A percentile compares a stretch with the other conserved stretches of the same genome.
These are phyloP conservation scores for Poecilus cupreus DNA, from an alignment of 2,888 invertebrate species.

Conservation along the genomic window DNA sequence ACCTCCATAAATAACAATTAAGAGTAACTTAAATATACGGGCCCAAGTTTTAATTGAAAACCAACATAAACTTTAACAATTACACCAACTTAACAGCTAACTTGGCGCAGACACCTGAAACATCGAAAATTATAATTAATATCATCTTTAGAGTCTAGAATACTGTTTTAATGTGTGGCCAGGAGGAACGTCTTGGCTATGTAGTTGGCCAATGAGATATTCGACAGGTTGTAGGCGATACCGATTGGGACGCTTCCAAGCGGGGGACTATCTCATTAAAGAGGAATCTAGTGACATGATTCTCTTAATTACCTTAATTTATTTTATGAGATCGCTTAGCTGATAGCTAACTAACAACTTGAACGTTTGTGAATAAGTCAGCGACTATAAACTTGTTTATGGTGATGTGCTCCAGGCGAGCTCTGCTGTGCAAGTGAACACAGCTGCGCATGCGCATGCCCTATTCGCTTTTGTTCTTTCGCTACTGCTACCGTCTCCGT, in stretches of 20 bases:
- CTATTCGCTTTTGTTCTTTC: slow-evolving; percentile 42
- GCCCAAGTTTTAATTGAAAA: slow-evolving; percentile 57
- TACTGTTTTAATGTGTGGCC: slow-evolving; percentile 57
- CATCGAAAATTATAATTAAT: slow-evolving; percentile 58
- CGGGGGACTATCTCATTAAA: slow-evolving; percentile 72
- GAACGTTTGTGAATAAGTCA: slow-evolving; percentile 70
- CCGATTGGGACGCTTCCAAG: slow-evolving; percentile 47
- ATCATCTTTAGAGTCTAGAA: slow-evolving; percentile 48
- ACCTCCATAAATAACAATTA: slow-evolving; percentile 56
- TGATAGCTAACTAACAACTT: slow-evolving; percentile 69
- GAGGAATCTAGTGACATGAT: slow-evolving; percentile 72
- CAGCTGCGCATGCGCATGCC: background rate
- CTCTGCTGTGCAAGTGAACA: slow-evolving; percentile 16
- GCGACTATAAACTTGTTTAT: slow-evolving; percentile 69
- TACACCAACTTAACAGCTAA: slow-evolving; percentile 46
- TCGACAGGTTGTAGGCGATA: background rate
- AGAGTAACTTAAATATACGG: slow-evolving; percentile 55
- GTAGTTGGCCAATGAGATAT: slow-evolving; percentile 4
- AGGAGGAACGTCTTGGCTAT: slow-evolving; percentile 13
- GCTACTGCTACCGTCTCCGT: slow-evolving; percentile 25
- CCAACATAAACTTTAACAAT: slow-evolving; percentile 58
- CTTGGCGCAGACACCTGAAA: slow-evolving; percentile 52
- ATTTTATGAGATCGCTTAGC: slow-evolving; percentile 71
- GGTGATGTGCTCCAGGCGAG: slow-evolving; percentile 18
- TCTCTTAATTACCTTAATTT: slow-evolving; percentile 74